Evolutionary conservation across 2,888 invertebrate genomes (phyloP), one percentile per base, ranked within the genome.

Genomic region (Drosophila mettleri): DNA sequence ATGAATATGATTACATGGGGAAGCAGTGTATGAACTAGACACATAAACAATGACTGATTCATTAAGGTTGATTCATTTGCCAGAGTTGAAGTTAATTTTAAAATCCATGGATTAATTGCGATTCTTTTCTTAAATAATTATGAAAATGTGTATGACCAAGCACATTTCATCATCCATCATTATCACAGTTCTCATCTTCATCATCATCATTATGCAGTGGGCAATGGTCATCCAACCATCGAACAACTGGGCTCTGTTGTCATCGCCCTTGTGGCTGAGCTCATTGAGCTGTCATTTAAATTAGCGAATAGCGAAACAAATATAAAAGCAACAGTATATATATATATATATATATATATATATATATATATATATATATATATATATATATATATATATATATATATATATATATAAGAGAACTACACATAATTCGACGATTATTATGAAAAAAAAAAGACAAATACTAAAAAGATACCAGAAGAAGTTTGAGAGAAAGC

Each of bases 271-370:
- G 49, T 41, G 33, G 68, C 69, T 74, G 74, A 74, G 74, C 79
- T 74, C 79, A 74, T 74, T 74, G 64, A 43, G 57, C 74, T 69
- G 64, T 58, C 76, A 60, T 64, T 79, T 43, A 75, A 75, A 79
- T 79, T 69, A 75, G 53, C 48, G 55, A 52, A 45, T 48, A 20
- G 39, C 54, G 45, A 77, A 48, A 29, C 16, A 36, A 59, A 55
- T 53, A 33, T 14, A 55, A 71, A 34, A 43, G 20, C 48, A 45
- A 41, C 18, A 45, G 18, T 27, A 16, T 36, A 22, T 43, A 24
- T 24, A 24, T n/a, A 7, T 43, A 24, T 24, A 16, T 36, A 8
- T 36, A 1, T 8, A 41, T 2, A 14, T 41, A 16, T 43, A 5
- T 24, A 24, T 43, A 5, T 41, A 22, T 41, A 7, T 24, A 3